Evolutionary conservation across 35 echinoderm and acorn worm species (phyloP), one percentile per base, ranked within the genome.

Genomic region (Heliocidaris tuberculata): DNA sequence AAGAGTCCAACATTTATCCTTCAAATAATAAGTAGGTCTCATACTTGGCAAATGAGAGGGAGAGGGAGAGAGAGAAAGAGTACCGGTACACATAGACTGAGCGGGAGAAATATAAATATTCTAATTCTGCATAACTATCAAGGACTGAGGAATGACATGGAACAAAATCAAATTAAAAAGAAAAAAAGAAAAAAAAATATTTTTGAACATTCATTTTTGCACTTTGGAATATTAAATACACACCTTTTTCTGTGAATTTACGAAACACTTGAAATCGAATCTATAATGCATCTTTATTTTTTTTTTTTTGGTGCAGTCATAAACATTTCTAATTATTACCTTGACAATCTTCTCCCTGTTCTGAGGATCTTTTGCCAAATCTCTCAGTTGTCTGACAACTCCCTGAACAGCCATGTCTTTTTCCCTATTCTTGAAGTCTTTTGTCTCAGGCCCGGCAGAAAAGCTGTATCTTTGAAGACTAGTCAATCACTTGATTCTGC

Each of bases 281-380:
- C 0, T 27, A 94, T 61, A 93, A 15, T 50, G 85, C 49, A 88
- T 29, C 5, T 30, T n/a, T n/a, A n/a, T n/a, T n/a, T n/a, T n/a
- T n/a, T n/a, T n/a, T n/a, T n/a, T n/a, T n/a, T n/a, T n/a, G n/a
- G n/a, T n/a, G n/a, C 56, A n/a, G 10, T n/a, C 0, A 89, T 95
- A 27, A 30, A 24, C 56, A n/a, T 0, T n/a, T 0, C 52, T 95
- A 30, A 24, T 3, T 0, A 27, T 85, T 94, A 97, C 97, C 97
- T 99, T 97, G n/a, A 99, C 98, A 60, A 99, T 97, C 27, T 96
- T 96, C 24, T 96, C 97, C 86, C 98, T 96, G 87, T 99, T 99
- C n/a, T 95, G 93, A 7, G 95, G 95, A 90, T 99, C 96, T 16
- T 95, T 78, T 30, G 98, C 97, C 56, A 99, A 93, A 13, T 95